These are phyloP conservation scores for Epizoanthus illoricatus DNA, from an alignment of 92 coral and sea anemone species.

Conservation along the genomic window DNA sequence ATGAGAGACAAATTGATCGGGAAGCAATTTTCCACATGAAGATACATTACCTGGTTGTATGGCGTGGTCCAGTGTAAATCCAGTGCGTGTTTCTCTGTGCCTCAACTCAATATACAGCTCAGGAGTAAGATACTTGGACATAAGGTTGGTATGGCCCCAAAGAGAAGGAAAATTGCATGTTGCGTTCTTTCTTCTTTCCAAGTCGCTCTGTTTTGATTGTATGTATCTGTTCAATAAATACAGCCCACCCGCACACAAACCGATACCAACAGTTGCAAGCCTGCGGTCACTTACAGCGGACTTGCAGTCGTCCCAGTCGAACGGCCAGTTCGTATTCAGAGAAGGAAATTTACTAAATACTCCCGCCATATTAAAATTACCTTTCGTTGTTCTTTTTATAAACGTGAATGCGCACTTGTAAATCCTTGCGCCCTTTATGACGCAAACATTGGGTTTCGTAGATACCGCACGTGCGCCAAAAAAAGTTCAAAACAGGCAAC, in stretches of 20 bases:
- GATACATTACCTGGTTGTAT: slow-evolving; percentile 43
- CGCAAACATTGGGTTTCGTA: not conserved
- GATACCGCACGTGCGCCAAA: slow-evolving; percentile 4
- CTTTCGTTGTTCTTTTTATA: not conserved
- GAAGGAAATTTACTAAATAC: slow-evolving; percentile 42
- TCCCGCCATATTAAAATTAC: slow-evolving; percentile 34
- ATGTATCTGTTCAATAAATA: slow-evolving; percentile 37
- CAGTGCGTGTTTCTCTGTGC: slow-evolving; percentile 39
- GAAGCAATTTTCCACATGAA: no score
- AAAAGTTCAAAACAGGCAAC: no score
- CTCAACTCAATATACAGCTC: slow-evolving; percentile 58
- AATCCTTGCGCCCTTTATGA: slow-evolving; percentile 9
- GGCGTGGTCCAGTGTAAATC: slow-evolving; percentile 58
- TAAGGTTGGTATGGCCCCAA: slow-evolving; percentile 63
- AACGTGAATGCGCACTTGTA: not conserved
- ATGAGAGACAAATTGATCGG: no score
- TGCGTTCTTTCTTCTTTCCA: slow-evolving; percentile 48
- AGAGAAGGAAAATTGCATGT: slow-evolving; percentile 54
- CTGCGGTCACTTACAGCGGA: slow-evolving; percentile 46
- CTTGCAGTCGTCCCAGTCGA: slow-evolving; percentile 47
- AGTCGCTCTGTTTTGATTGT: slow-evolving; percentile 8
- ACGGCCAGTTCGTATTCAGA: slow-evolving; percentile 14
- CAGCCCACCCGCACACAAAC: slow-evolving; percentile 42
- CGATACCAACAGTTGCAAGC: slow-evolving; percentile 37
- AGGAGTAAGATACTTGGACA: slow-evolving; percentile 63